Evolutionary conservation across 2,888 invertebrate genomes (phyloP), one percentile per base, ranked within the genome.

Genomic region (Eupithecia subumbrata): DNA sequence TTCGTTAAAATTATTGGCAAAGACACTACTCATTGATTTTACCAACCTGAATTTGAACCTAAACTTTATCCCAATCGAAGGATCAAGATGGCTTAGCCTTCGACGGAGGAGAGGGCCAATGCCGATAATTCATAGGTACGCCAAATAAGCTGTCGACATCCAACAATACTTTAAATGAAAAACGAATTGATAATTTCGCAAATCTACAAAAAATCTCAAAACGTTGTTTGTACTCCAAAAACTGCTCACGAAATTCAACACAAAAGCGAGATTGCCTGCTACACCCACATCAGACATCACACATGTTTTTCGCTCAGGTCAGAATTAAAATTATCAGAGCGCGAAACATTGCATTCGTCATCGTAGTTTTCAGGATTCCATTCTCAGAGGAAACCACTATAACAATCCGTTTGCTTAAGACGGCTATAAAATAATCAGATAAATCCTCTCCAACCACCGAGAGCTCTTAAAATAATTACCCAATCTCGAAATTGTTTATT

Each of bases 301-400:
- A 71, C 74, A 73, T 77, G 71, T 75, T 78, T 73, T 78, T 71
- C 73, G 76, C 78, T 76, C 73, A 64, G 75, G 78, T 77, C 75
- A 77, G 79, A 75, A 80, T 76, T 75, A 77, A 78, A 77, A 75
- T 78, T 75, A 82, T 79, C 80, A 82, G 81, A 80, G 80, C 81
- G 79, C 70, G 67, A 79, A 79, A 72, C 78, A 78, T 79, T 82
- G 80, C 80, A 79, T 80, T 82, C 78, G 78, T 79, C 76, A 81
- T 80, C 74, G 76, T 75, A 75, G 75, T 76, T 76, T 81, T 78
- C 79, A 80, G 81, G 79, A 81, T 78, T 75, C 79, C 72, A 71
- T 71, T 78, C 76, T 78, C 78, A 56, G 71, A 76, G 72, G 45
- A 72, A 76, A 72, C 69, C 70, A 69, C 70, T 64, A n/a, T 34